Evolutionary conservation across 2,888 invertebrate species (phyloP).

Genomic region (Ariolimax columbianus): DNA sequence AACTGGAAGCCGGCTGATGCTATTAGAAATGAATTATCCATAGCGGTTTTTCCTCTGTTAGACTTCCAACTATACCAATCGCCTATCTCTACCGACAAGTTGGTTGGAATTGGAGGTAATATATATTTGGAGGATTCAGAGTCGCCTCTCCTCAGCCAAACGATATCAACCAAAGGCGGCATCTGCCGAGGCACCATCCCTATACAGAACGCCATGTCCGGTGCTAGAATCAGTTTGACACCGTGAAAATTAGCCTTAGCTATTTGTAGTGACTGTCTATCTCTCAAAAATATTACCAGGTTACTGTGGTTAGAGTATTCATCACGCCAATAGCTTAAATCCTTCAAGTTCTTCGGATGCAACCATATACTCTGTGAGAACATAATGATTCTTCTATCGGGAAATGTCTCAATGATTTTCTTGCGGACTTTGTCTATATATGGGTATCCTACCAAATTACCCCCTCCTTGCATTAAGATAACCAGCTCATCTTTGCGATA

Average conservation of each 20-base stretch:
- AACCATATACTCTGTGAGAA: constrained; percentile 54
- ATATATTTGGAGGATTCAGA: constrained; percentile 50
- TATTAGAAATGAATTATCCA: constrained; percentile 53
- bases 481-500: constrained; percentile 48
- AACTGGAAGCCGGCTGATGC: constrained; percentile 54
- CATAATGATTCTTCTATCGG: constrained; percentile 32
- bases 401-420: constrained; percentile 44
- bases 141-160: constrained; percentile 58
- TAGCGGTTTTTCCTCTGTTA: constrained; percentile 26
- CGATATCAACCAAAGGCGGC: constrained; percentile 55
- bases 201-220: constrained; percentile 59
- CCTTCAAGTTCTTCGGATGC: not conserved
- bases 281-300: constrained; percentile 51
- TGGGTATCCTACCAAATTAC: constrained; percentile 55
- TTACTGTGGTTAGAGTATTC: constrained; percentile 42
- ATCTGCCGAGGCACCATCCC: constrained; percentile 52
- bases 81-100: constrained; percentile 28
- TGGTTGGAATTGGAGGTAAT: constrained; percentile 34
- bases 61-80: constrained; percentile 54
- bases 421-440: constrained; percentile 11
- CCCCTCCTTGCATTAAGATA: constrained; percentile 59
- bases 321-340: not conserved
- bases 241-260: constrained; percentile 52
- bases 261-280: constrained; percentile 50
- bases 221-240: constrained; percentile 50